Evolutionary conservation across 2,797 vertebrate species (phyloP).

Genomic region (Poecile montanus): DNA sequence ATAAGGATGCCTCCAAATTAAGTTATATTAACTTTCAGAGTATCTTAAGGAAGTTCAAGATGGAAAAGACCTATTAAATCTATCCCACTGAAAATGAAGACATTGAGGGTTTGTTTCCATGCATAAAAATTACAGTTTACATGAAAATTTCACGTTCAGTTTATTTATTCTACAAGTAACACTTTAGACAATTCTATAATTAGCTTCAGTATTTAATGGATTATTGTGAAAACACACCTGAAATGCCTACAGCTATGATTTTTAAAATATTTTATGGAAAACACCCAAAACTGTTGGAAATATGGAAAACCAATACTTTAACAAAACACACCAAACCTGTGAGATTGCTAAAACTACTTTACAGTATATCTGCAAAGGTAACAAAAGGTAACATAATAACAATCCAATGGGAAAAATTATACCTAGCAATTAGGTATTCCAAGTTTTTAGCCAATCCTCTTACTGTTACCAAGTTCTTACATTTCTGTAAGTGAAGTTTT

Average conservation of each 20-base stretch:
- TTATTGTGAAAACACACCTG: neutral
- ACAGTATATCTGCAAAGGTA: neutral
- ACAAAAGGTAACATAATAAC: neutral
- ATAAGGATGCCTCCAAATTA: neutral
- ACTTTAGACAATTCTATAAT: neutral
- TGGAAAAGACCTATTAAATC: slow-evolving; percentile 70
- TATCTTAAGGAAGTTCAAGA: slow-evolving; percentile 46
- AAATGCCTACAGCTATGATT: neutral
- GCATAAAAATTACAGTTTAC: neutral
- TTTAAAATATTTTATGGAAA: neutral
- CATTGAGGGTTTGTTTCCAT: neutral
- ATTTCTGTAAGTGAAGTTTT: neutral
- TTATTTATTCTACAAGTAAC: neutral
- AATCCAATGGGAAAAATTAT: neutral
- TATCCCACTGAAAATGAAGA: neutral
- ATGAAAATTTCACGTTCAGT: neutral
- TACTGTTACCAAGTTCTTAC: neutral
- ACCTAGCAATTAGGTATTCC: neutral
- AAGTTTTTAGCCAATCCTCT: neutral
- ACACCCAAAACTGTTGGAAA: neutral
- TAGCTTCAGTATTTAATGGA: neutral
- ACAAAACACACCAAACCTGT: neutral
- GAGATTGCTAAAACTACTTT: neutral
- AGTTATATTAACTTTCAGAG: neutral
- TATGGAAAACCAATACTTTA: neutral